These are phyloP conservation scores for Centrocercus urophasianus DNA, from an alignment of 2,113 vertebrate genomes.

Conservation along the genomic window DNA sequence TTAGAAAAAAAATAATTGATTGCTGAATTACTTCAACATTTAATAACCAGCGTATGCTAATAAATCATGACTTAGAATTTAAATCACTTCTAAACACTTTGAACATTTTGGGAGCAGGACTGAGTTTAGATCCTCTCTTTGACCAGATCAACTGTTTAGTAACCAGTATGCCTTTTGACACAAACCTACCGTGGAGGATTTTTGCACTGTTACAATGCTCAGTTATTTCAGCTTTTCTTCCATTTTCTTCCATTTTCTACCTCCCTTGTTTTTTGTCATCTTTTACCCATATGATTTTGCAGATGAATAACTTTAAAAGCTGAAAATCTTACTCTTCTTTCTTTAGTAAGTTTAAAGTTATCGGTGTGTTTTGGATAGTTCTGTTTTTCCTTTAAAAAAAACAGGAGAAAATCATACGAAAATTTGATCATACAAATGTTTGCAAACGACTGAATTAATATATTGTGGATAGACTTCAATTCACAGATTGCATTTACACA, in stretches of 20 bases:
- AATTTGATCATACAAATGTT: background rate
- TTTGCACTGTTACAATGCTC: background rate
- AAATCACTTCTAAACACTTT: background rate
- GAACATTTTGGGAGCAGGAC: background rate
- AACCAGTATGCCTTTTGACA: background rate
- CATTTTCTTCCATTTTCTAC: background rate
- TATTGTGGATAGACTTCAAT: background rate
- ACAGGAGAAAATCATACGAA: background rate
- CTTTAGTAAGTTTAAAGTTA: background rate
- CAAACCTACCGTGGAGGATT: background rate
- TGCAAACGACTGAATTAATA: background rate
- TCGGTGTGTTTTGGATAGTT: background rate
- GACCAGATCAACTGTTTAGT: background rate
- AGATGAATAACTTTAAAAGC: background rate
- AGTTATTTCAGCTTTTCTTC: background rate
- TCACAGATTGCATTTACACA: background rate
- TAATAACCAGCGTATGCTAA: background rate
- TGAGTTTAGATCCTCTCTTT: background rate
- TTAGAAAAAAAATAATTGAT: background rate
- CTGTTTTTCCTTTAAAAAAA: background rate
- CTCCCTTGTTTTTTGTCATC: fast-evolving
- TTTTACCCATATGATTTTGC: background rate
- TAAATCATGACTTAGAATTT: background rate
- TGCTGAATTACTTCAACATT: background rate
- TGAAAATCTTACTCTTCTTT: background rate